These are phyloP conservation scores for Zaprionus nigranus DNA, from an alignment of 1,140 invertebrate species.

Conservation along the genomic window DNA sequence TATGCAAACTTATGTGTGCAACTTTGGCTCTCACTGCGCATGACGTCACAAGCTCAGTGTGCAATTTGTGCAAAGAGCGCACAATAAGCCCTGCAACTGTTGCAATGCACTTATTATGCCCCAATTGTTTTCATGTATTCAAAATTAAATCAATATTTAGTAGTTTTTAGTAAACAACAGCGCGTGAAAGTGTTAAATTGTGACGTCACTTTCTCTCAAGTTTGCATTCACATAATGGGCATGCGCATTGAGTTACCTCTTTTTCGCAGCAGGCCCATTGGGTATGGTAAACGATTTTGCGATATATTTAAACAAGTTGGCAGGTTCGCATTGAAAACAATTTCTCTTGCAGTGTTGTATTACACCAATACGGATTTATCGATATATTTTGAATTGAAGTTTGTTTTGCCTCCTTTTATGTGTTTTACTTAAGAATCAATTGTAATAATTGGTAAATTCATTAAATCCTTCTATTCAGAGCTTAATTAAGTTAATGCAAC, in stretches of 20 bases:
- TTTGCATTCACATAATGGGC: not conserved
- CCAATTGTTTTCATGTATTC: not conserved
- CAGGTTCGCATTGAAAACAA: not conserved
- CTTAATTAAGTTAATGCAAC: not conserved
- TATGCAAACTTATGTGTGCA: constrained; percentile 17
- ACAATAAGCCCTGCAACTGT: not conserved
- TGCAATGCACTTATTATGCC: not conserved
- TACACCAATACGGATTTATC: not conserved
- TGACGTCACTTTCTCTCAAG: constrained; percentile 22
- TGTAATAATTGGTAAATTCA: not conserved
- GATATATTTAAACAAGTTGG: constrained; percentile 7
- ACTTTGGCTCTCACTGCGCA: constrained; percentile 42
- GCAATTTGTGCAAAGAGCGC: not conserved
- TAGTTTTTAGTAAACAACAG: not conserved
- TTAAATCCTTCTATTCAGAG: not conserved
- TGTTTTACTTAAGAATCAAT: not conserved
- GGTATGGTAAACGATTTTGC: constrained; percentile 12
- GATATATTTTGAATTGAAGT: constrained; percentile 4
- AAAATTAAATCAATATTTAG: not conserved
- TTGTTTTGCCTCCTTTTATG: constrained; percentile 1
- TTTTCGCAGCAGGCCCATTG: not conserved
- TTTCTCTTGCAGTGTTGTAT: constrained; percentile 1
- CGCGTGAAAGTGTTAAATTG: not conserved
- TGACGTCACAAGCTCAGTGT: constrained; percentile 36
- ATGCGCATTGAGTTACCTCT: constrained; percentile 24